Evolutionary conservation across 1,140 invertebrate species (phyloP).

Genomic region (Euura lappo): DNA sequence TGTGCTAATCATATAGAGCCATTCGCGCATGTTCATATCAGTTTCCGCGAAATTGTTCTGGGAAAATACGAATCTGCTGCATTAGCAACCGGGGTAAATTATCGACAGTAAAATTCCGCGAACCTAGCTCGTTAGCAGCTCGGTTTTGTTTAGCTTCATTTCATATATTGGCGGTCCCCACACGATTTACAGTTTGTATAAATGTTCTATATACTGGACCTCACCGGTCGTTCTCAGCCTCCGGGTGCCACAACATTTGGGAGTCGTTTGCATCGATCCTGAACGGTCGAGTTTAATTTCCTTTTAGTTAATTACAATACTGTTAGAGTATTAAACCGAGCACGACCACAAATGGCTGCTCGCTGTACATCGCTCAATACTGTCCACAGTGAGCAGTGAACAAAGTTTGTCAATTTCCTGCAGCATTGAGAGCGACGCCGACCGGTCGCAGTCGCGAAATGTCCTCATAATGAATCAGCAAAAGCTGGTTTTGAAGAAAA

Average conservation of each 20-base stretch:
- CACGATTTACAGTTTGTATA: no score
- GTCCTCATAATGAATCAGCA: no score
- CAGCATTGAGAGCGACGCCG: no score
- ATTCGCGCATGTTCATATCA: background rate
- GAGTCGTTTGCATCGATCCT: conserved; percentile 17
- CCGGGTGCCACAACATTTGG: background rate
- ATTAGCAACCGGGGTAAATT: background rate
- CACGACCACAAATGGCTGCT: no score
- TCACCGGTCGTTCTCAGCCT: background rate
- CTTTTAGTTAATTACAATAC: conserved; percentile 15
- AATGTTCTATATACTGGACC: background rate
- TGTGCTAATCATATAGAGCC: no score
- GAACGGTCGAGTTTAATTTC: conserved; percentile 9
- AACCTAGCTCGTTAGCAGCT: background rate
- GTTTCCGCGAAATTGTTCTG: background rate
- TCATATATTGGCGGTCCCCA: background rate
- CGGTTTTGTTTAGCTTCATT: background rate
- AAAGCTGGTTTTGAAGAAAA: no score
- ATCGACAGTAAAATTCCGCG: background rate
- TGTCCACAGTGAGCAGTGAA: no score
- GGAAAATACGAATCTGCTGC: background rate
- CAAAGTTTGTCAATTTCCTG: no score
- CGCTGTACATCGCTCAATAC: no score
- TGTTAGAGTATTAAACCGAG: conserved; percentile 9
- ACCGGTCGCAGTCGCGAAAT: no score